Evolutionary conservation across 2,888 invertebrate species (phyloP), one percentile per base, ranked within the genome.

Genomic region (Acronicta alni): DNA sequence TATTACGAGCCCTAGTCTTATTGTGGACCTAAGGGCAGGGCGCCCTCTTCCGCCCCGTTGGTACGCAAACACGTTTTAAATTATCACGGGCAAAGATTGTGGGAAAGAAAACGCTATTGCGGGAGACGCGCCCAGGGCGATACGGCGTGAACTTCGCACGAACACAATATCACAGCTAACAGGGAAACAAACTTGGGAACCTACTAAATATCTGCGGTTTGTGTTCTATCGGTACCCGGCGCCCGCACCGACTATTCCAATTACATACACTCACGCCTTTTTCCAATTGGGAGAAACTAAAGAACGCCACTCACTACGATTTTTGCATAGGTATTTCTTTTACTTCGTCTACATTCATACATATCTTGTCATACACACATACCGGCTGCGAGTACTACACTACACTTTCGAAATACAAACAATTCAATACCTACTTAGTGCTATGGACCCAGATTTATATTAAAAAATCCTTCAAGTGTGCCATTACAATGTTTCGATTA

Each of bases 61-160:
- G 78, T 80, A 80, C 76, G 80, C 84, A 85, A 86, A 87, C 88
- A 87, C 82, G 76, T 87, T 88, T 84, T 60, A 88, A 88, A 89
- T 86, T 84, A 87, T 86, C 81, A 82, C 82, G 70, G 76, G 81
- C 79, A 79, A 84, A 87, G 81, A 89, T 87, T 85, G 82, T 80
- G 79, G 72, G 77, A 81, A 85, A 85, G 83, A 84, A 86, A 85
- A 83, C 79, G 81, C 82, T 84, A 85, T 83, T 82, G 82, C 74
- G 77, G 67, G 69, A 73, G 77, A 81, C 72, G 69, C 69, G 79
- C 83, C 78, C 65, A 39, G 59, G 75, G 83, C 80, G 77, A 64
- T 71, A 61, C 59, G 56, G 65, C 67, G 66, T 75, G 62, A 67
- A 72, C 63, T 79, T 78, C 67, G 74, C 77, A 70, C 77, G 80